Percentiles rank a stretch among this genome's conserved stretches.
These are phyloP conservation scores for Lutraria rhynchaena DNA, from an alignment of 1,140 invertebrate genomes.

Conservation along the genomic window DNA sequence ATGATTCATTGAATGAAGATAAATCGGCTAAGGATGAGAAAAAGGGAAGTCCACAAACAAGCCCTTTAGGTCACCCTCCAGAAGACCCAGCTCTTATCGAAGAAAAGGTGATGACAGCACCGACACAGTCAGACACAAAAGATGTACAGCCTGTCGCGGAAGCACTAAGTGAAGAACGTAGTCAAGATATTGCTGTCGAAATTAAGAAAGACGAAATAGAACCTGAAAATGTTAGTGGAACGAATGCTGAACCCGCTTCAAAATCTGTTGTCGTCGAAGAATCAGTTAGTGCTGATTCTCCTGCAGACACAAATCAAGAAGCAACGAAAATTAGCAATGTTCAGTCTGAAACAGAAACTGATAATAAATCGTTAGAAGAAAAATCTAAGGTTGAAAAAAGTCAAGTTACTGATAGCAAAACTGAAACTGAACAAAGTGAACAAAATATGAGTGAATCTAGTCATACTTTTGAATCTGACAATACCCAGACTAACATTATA, in stretches of 20 bases:
- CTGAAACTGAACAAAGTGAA: too few relatives aligned
- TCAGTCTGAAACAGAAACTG: background rate
- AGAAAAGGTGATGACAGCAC: background rate
- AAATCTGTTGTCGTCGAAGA: too few relatives aligned
- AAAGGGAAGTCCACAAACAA: background rate
- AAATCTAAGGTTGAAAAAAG: too few relatives aligned
- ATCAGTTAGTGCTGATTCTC: conserved; percentile 39
- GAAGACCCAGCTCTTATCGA: background rate
- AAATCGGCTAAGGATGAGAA: conserved; percentile 17
- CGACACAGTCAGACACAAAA: conserved; percentile 1
- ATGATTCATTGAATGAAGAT: background rate
- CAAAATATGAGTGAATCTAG: too few relatives aligned
- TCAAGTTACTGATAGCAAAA: too few relatives aligned
- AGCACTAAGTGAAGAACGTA: background rate
- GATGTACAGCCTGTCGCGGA: conserved; percentile 46
- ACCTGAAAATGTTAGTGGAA: background rate
- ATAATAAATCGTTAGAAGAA: too few relatives aligned
- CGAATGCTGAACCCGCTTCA: conserved; percentile 14
- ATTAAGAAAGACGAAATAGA: background rate
- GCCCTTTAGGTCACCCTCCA: conserved; percentile 27
- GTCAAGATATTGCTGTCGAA: background rate
- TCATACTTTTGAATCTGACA: too few relatives aligned
- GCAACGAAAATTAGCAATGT: too few relatives aligned
- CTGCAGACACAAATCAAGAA: too few relatives aligned
- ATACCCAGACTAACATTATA: too few relatives aligned